phyloP scores from a whole-genome alignment of 2,113 vertebrate genomes.

The Tyto alba region DNA sequence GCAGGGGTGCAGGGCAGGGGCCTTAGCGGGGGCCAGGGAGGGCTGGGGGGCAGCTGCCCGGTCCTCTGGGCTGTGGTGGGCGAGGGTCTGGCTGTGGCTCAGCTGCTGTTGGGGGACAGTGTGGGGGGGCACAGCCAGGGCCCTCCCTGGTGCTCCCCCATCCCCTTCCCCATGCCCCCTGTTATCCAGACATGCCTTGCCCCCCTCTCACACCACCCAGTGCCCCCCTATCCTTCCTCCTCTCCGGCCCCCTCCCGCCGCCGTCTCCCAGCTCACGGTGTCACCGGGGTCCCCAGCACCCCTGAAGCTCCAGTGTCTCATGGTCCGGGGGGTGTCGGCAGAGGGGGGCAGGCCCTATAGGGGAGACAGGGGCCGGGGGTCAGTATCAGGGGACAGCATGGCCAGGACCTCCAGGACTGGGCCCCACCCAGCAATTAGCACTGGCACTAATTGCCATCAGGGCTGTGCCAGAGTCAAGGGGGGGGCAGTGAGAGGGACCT shows the following conservation, averaged over 20 bases:
- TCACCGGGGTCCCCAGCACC: background rate
- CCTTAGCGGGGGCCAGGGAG: background rate
- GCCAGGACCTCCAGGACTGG: too few species aligned
- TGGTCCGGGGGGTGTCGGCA: background rate
- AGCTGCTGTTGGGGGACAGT: background rate
- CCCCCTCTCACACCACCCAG: background rate
- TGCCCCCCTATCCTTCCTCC: too few species aligned
- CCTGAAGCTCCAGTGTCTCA: background rate
- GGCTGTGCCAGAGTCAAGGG: background rate
- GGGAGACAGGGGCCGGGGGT: too few species aligned
- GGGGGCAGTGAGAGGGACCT: too few species aligned
- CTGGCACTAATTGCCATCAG: background rate
- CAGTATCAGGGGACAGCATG: too few species aligned
- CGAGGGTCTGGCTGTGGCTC: slow-evolving; percentile 56
- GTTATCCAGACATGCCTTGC: background rate
- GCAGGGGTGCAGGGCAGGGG: background rate
- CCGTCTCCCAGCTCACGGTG: background rate
- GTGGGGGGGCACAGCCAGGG: too few species aligned
- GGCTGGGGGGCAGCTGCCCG: background rate
- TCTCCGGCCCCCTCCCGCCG: background rate
- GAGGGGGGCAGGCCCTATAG: background rate
- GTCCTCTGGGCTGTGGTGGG: slow-evolving; percentile 21
- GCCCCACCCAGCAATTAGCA: background rate
- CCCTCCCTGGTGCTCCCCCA: too few species aligned
- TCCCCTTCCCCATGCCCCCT: background rate